Evolutionary conservation across 2,113 vertebrate species (phyloP).

Genomic region (Podilymbus podiceps): DNA sequence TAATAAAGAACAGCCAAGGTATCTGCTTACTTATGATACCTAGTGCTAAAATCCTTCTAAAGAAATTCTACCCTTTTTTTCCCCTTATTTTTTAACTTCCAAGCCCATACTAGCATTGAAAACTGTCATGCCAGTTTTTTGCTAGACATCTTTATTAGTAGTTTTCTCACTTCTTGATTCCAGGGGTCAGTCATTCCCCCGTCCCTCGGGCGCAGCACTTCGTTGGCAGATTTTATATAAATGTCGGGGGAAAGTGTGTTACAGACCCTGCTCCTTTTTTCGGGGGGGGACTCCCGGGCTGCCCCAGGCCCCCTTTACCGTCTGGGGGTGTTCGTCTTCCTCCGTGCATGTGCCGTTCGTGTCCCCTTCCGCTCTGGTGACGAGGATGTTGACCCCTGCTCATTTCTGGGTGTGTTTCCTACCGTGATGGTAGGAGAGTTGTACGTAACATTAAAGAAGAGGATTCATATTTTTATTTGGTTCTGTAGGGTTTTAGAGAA

Average conservation of each 20-base stretch:
- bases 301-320: background rate
- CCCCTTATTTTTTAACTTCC: background rate
- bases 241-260: background rate
- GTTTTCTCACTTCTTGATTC: background rate
- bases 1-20: background rate
- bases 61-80: background rate
- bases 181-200: background rate
- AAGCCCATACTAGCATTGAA: background rate
- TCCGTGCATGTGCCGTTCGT: fast-evolving
- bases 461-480: background rate
- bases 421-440: background rate
- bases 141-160: background rate
- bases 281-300: background rate
- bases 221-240: background rate
- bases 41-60: background rate
- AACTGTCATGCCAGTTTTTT: background rate
- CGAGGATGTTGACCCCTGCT: background rate
- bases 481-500: background rate
- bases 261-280: background rate
- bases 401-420: background rate
- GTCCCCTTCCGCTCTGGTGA: background rate
- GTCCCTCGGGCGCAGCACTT: background rate
- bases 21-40: background rate
- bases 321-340: background rate
- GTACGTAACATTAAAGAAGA: background rate